Percentiles rank a stretch among this genome's conserved stretches.
Evolutionary conservation across 2,113 vertebrate species (phyloP).

Genomic region (Pao palembangensis): DNA sequence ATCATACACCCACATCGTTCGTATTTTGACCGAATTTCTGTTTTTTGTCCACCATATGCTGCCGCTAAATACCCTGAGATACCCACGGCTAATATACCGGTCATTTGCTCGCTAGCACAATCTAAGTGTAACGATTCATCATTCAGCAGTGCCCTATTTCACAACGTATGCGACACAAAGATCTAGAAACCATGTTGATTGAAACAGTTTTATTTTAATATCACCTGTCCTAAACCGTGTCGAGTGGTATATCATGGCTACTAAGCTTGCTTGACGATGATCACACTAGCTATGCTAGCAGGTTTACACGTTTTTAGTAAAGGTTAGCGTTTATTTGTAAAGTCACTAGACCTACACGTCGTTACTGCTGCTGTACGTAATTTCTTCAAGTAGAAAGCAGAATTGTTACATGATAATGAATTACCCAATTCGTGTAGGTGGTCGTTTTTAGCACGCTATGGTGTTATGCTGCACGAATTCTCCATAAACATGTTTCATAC

Average conservation of each 20-base stretch:
- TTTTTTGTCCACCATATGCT: fast-evolving
- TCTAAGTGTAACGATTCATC: not conserved
- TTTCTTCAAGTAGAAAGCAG: too few species aligned
- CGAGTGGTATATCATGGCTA: not conserved
- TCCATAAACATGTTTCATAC: fast-evolving
- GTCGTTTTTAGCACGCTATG: not conserved
- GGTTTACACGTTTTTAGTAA: constrained; percentile 18
- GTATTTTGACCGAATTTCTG: not conserved
- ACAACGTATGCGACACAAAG: too few species aligned
- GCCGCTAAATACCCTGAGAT: too few species aligned
- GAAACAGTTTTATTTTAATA: too few species aligned
- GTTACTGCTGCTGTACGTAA: too few species aligned
- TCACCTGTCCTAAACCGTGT: too few species aligned
- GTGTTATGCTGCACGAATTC: not conserved
- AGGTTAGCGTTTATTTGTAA: not conserved
- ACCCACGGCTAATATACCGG: not conserved
- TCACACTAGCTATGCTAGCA: too few species aligned
- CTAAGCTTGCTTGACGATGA: constrained; percentile 8
- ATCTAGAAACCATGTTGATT: too few species aligned
- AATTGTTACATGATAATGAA: too few species aligned
- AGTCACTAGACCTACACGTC: too few species aligned
- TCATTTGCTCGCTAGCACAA: not conserved
- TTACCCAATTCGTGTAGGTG: too few species aligned
- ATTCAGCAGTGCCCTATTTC: too few species aligned
- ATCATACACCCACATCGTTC: fast-evolving